Percentiles rank a stretch among this genome's conserved stretches.
Evolutionary conservation across 1,140 invertebrate genomes (phyloP).

Genomic region (Kradibia gibbosae): DNA sequence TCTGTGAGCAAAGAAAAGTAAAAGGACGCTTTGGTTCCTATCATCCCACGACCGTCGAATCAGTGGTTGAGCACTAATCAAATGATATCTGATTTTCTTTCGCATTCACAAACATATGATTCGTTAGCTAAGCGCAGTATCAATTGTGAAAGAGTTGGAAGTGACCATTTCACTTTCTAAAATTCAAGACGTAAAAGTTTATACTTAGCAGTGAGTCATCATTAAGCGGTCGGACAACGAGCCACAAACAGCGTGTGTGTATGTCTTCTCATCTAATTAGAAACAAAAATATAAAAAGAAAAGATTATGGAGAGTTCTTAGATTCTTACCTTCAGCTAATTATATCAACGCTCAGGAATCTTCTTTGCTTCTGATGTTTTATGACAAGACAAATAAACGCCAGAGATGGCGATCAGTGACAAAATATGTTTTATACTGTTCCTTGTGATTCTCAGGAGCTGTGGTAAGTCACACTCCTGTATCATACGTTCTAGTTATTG

Average conservation of each 20-base stretch:
- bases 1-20: not conserved
- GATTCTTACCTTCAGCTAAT: not conserved
- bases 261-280: not conserved
- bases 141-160: conserved; percentile 23
- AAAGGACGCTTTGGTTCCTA: not conserved
- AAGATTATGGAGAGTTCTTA: not conserved
- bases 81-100: not conserved
- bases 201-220: conserved; percentile 59
- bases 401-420: conserved; percentile 70
- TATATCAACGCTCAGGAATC: not conserved
- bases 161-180: conserved; percentile 49
- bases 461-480: conserved; percentile 12
- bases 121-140: not conserved
- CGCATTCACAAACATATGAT: not conserved
- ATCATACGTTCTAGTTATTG: not conserved
- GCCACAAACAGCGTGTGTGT: conserved; percentile 3
- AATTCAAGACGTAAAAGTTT: conserved; percentile 45
- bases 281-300: not conserved
- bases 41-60: not conserved
- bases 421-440: conserved; percentile 54
- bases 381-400: conserved; percentile 65
- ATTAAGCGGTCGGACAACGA: conserved; percentile 59
- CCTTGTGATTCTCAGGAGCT: conserved; percentile 44
- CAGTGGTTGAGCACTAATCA: not conserved
- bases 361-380: conserved; percentile 69